Evolutionary conservation across 2,797 vertebrate genomes (phyloP), one percentile per base, ranked within the genome.

Genomic region (Anableps anableps): DNA sequence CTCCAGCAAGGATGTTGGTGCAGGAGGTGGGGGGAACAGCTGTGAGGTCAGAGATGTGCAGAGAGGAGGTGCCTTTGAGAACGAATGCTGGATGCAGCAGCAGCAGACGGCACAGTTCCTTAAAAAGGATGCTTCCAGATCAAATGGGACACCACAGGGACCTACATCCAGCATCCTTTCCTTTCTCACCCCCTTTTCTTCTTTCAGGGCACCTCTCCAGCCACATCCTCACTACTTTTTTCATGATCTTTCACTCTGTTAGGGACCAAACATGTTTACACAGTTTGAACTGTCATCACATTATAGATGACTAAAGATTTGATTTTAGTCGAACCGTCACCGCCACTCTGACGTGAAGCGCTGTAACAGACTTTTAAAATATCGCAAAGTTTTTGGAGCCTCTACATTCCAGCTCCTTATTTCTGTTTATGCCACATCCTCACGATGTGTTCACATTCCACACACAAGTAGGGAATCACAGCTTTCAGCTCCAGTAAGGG

Each of bases 231-330:
- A 64, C 83, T 62, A 86, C 80, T 86, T 79, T 76, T 79, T 79
- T 78, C 79, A 82, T 83, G 51, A 80, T 80, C 80, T 82, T 80
- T 87, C 80, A 45, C 85, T 90, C 88, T 43, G 83, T 92, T 91
- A 82, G 92, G 94, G 94, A 94, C 94, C 94, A 95, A 95, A 91
- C 83, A 71, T 75, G 87, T 93, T 92, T 80, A 89, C 88, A 91
- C 83, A 79, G 90, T 90, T 90, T 36, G 29, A 81, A 88, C 62
- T 51, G 80, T 75, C 85, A 77, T 86, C 80, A 26, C 81, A 64
- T 88, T 60, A 77, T 47, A 77, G 82, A 86, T 58, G 29, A 75
- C 81, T 48, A 83, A 76, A 43, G 50, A 47, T 88, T 91, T 75
- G 45, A 71, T 80, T 88, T 86, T 23, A 71, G 79, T 76, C 76